Conservation (phyloP, 2,113 vertebrate genomes). For the Tenebrosternarchus preto region DNA sequence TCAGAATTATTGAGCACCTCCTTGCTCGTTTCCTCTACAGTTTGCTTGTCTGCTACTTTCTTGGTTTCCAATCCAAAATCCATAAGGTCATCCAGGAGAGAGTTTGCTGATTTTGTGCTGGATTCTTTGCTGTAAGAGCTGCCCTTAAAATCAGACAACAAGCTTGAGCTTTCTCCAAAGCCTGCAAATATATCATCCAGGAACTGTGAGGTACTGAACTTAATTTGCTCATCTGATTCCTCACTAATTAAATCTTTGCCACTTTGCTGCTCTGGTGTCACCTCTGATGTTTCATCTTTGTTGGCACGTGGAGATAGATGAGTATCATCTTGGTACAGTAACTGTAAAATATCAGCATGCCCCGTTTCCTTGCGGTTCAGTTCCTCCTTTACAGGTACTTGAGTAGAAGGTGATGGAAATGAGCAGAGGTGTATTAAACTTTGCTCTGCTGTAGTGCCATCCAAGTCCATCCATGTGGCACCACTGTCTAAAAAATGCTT, state of each 20-base stretch:
- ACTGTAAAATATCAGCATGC: constrained; percentile 64
- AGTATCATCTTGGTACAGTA: constrained; percentile 63
- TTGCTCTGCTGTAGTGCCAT: constrained; percentile 35
- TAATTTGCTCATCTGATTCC: constrained; percentile 47
- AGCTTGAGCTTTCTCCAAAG: constrained; percentile 62
- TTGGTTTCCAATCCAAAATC: constrained; percentile 67
- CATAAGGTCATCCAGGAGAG: constrained; percentile 70
- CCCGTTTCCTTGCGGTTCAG: constrained; percentile 56
- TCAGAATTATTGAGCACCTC: constrained; percentile 41
- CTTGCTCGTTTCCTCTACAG: constrained; percentile 15
- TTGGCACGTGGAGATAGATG: constrained; percentile 68
- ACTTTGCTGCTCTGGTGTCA: constrained; percentile 42
- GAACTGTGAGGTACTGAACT: constrained; percentile 64
- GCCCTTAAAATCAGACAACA: constrained; percentile 64
- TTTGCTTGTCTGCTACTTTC: constrained; percentile 18
- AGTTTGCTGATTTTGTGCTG: constrained; percentile 38
- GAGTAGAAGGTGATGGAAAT: constrained; percentile 17
- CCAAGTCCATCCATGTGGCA: constrained; percentile 33
- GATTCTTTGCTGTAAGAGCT: constrained; percentile 54
- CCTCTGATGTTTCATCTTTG: constrained; percentile 47
- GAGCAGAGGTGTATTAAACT: constrained; percentile 12
- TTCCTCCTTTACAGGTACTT: constrained; percentile 40
- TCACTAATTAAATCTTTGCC: constrained; percentile 52
- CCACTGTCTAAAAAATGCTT: constrained; percentile 56
- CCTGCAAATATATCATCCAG: constrained; percentile 74